Conservation (phyloP, 1,140 invertebrate species). For the Drosophila sucinea region DNA sequence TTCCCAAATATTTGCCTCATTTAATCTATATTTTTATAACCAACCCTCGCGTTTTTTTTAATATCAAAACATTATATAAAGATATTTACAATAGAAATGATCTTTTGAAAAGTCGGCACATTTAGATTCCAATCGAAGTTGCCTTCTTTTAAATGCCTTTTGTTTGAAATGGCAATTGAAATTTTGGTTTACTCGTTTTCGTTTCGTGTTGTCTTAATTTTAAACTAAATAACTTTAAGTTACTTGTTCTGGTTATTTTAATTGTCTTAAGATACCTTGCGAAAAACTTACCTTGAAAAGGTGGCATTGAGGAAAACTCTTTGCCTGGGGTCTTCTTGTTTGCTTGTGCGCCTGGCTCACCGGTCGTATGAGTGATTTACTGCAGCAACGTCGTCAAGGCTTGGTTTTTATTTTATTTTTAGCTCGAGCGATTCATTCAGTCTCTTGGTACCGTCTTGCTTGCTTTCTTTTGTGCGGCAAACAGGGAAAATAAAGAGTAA, state of each 20-base stretch:
- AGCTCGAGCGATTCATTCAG: conserved; percentile 12
- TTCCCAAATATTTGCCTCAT: no score
- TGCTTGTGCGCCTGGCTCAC: conserved; percentile 20
- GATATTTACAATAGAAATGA: no score
- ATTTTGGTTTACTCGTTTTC: background rate
- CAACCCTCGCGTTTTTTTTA: no score
- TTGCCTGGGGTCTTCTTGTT: conserved; percentile 4
- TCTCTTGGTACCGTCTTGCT: background rate
- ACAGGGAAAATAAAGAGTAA: conserved; percentile 27
- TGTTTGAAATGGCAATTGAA: background rate
- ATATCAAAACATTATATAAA: no score
- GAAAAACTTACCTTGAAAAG: background rate
- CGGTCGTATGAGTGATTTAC: conserved; percentile 50
- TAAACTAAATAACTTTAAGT: background rate
- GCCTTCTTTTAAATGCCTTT: background rate
- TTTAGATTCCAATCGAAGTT: background rate
- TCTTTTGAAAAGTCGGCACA: no score
- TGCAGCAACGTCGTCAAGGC: conserved; percentile 24
- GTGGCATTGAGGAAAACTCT: background rate
- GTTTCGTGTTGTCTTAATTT: background rate
- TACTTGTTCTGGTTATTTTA: background rate
- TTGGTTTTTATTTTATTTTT: conserved; percentile 39
- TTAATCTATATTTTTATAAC: no score
- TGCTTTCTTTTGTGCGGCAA: conserved; percentile 23
- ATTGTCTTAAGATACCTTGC: background rate